Evolutionary conservation across 2,888 invertebrate genomes (phyloP).

Genomic region (Habrosyne pyritoides): DNA sequence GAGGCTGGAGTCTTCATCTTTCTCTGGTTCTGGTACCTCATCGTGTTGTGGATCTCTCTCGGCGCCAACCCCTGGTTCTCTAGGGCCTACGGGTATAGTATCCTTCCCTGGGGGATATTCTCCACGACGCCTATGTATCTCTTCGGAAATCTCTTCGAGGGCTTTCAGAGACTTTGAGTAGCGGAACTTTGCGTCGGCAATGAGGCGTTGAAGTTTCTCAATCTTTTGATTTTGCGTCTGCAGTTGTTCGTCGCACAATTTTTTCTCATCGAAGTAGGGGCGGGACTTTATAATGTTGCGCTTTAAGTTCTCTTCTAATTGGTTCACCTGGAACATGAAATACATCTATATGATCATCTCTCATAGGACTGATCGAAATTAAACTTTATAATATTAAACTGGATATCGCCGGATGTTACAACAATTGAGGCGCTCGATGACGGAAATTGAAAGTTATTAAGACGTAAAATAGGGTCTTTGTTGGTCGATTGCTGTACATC

Average conservation of each 20-base stretch:
- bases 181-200: conserved; percentile 90
- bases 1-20: conserved; percentile 83
- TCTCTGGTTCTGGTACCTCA: conserved; percentile 56
- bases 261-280: conserved; percentile 95
- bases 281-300: conserved; percentile 93
- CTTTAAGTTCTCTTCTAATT: conserved; percentile 91
- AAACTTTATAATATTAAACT: too few species aligned
- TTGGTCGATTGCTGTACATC: too few species aligned
- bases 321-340: conserved; percentile 82
- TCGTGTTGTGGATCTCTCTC: conserved; percentile 83
- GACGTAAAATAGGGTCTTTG: too few species aligned
- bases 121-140: conserved; percentile 90
- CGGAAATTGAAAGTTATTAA: too few species aligned
- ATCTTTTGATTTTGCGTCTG: conserved; percentile 93
- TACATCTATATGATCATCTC: neutral
- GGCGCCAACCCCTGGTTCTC: conserved; percentile 91
- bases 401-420: too few species aligned
- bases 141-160: conserved; percentile 95
- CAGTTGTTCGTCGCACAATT: conserved; percentile 92
- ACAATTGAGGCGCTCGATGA: too few species aligned
- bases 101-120: conserved; percentile 77
- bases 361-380: neutral
- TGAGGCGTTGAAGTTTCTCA: conserved; percentile 90
- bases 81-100: conserved; percentile 73
- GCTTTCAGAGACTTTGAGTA: conserved; percentile 93